A percentile compares a stretch with the other conserved stretches of the same genome.
Evolutionary conservation across 2,797 vertebrate genomes (phyloP).

Genomic region (Sebastes iracundus): DNA sequence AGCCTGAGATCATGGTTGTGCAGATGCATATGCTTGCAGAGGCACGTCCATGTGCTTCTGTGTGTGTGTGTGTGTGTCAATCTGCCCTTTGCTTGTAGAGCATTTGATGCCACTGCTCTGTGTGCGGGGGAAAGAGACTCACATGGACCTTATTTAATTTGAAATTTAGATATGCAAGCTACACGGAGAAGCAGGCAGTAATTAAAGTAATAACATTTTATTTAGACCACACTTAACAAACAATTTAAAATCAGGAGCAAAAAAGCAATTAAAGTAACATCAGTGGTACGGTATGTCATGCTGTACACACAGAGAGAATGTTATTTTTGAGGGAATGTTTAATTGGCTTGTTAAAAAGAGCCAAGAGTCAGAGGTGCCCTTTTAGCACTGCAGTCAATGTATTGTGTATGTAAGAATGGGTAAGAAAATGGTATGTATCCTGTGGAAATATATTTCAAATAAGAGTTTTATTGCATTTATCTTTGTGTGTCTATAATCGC

Average conservation of each 20-base stretch:
- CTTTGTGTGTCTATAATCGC: conserved; percentile 40
- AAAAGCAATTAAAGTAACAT: conserved; percentile 53
- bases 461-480: conserved; percentile 17
- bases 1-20: conserved; percentile 31
- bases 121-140: conserved; percentile 3
- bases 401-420: conserved; percentile 3
- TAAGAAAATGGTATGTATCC: neutral
- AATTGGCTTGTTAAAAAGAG: conserved; percentile 49
- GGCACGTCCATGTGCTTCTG: conserved; percentile 10
- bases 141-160: conserved; percentile 22
- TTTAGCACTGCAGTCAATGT: conserved; percentile 32
- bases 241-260: conserved; percentile 42
- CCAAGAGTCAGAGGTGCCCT: conserved; percentile 37
- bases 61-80: neutral
- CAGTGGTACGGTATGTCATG: conserved; percentile 2
- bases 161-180: conserved; percentile 26
- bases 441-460: conserved; percentile 30
- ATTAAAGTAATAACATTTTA: conserved; percentile 53
- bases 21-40: conserved; percentile 18
- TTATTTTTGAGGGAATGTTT: conserved; percentile 40
- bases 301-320: conserved; percentile 6
- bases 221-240: conserved; percentile 51
- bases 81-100: conserved; percentile 27
- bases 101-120: conserved; percentile 10
- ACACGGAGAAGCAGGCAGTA: conserved; percentile 7